Conservation (phyloP, 2,888 invertebrate species). For the Ramazzottius varieornatus region DNA sequence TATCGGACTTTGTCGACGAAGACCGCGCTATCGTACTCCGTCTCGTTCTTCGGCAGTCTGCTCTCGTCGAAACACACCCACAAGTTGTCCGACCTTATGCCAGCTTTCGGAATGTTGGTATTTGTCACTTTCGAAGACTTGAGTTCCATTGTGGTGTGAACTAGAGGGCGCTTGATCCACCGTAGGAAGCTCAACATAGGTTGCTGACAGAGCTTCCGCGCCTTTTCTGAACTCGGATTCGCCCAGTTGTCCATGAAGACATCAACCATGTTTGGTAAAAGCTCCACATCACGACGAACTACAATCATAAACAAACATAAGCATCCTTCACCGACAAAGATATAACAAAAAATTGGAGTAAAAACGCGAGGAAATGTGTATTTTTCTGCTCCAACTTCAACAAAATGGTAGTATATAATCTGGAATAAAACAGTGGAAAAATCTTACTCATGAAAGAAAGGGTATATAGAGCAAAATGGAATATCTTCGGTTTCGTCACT, state of each 20-base stretch:
- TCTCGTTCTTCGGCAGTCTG: not conserved
- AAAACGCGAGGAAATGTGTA: no score
- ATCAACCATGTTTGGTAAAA: not conserved
- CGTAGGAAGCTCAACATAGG: not conserved
- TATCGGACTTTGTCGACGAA: not conserved
- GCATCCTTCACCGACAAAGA: not conserved
- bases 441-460: not conserved
- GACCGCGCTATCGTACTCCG: not conserved
- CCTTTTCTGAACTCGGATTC: not conserved
- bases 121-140: not conserved
- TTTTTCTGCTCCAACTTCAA: no score
- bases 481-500: not conserved
- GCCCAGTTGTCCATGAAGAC: slow-evolving; percentile 3
- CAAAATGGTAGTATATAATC: no score
- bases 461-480: not conserved
- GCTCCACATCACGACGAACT: not conserved
- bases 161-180: not conserved
- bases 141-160: not conserved
- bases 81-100: not conserved
- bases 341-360: no score
- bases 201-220: not conserved
- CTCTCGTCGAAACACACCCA: not conserved
- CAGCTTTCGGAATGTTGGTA: not conserved
- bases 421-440: not conserved
- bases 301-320: not conserved